Evolutionary conservation across 1,140 invertebrate species (phyloP).

Genomic region (Tetragonula clypearis): DNA sequence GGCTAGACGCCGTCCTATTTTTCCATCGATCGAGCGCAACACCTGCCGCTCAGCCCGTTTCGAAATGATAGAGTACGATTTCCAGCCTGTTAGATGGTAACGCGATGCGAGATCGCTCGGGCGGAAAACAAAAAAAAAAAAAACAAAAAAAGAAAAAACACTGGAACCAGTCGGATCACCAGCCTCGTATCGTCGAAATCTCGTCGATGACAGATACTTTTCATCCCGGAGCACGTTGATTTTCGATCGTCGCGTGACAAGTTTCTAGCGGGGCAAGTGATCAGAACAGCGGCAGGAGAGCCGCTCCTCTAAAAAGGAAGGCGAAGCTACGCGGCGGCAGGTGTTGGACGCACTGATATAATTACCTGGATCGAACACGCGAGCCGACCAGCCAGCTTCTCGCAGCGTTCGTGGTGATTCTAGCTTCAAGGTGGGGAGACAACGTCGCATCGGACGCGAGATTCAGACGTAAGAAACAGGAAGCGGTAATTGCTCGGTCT

Average conservation of each 20-base stretch:
- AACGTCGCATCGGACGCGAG: conserved; percentile 1
- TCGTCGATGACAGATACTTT: not conserved
- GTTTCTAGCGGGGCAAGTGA: not conserved
- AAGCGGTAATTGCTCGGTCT: conserved; percentile 56
- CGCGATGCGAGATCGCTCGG: not conserved
- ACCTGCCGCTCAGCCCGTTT: conserved; percentile 10
- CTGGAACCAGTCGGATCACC: not conserved
- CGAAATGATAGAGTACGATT: conserved; percentile 33
- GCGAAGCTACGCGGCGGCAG: conserved; percentile 5
- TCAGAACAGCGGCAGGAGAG: no score
- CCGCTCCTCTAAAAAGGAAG: not conserved
- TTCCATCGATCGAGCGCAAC: conserved; percentile 39
- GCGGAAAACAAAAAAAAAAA: not conserved
- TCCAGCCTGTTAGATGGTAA: not conserved
- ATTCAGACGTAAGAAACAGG: conserved; percentile 49
- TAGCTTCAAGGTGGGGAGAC: not conserved
- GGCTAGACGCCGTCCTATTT: conserved; percentile 16
- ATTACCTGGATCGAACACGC: conserved; percentile 34
- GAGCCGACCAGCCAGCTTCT: conserved; percentile 15
- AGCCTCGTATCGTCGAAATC: not conserved
- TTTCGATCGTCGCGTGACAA: conserved; percentile 34
- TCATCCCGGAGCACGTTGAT: not conserved
- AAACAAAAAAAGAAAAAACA: not conserved
- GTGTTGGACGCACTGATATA: conserved; percentile 38
- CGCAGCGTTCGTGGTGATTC: not conserved